A percentile compares a stretch with the other conserved stretches of the same genome.
Conservation (phyloP, 2,113 vertebrate genomes). For the Periophthalmodon schlosseri region DNA sequence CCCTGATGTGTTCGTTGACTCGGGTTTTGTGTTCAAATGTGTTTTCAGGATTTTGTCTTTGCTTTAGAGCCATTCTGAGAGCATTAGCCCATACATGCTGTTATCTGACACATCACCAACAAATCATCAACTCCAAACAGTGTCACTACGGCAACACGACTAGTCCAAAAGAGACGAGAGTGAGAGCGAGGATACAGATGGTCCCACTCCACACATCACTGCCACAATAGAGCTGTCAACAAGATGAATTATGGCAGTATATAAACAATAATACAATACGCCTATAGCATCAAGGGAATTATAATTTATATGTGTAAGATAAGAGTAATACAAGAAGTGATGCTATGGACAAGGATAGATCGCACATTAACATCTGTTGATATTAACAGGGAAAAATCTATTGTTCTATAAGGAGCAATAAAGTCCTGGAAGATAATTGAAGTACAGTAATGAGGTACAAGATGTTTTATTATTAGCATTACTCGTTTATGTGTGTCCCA, state of each 20-base stretch:
- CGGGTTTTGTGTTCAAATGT: conserved; percentile 43
- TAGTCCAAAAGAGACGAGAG: conserved; percentile 43
- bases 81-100: conserved; percentile 21
- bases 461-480: neutral
- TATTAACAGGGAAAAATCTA: neutral
- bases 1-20: conserved; percentile 48
- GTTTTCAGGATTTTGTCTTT: conserved; percentile 63
- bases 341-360: neutral
- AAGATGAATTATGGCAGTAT: conserved; percentile 65
- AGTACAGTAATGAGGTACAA: neutral
- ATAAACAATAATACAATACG: conserved; percentile 66
- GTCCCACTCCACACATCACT: conserved; percentile 63
- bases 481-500: neutral
- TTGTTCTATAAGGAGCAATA: neutral
- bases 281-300: conserved; percentile 52
- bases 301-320: conserved; percentile 45
- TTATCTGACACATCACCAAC: conserved; percentile 52
- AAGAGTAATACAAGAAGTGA: conserved; percentile 44
- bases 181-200: conserved; percentile 55
- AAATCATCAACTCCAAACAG: conserved; percentile 33
- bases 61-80: conserved; percentile 60
- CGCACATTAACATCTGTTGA: neutral
- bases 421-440: neutral
- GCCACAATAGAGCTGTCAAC: conserved; percentile 65
- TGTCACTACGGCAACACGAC: conserved; percentile 50